Percentiles rank a stretch among this genome's conserved stretches.
These are phyloP conservation scores for Holacanthella duospinosa DNA, from an alignment of 2,888 invertebrate genomes.

Conservation along the genomic window DNA sequence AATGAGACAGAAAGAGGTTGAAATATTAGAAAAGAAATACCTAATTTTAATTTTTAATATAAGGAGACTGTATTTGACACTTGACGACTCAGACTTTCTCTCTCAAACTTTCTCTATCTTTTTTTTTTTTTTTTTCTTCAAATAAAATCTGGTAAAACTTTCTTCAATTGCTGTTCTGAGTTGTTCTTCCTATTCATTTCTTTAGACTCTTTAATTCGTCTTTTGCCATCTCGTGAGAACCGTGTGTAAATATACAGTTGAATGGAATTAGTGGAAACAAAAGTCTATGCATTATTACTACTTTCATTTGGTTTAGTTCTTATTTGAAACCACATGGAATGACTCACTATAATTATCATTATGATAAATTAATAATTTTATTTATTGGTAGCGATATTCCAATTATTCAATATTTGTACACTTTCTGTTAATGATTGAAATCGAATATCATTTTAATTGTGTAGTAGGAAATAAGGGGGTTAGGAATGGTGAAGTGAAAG, in stretches of 20 bases:
- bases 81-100: neutral
- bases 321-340: too few relatives aligned
- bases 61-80: neutral
- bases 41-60: neutral
- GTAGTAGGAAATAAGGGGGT: neutral
- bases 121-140: slow-evolving; percentile 4
- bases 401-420: neutral
- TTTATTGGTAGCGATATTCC: neutral
- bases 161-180: neutral
- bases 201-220: slow-evolving; percentile 1
- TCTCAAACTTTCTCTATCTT: slow-evolving; percentile 1
- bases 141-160: neutral
- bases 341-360: too few relatives aligned
- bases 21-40: neutral
- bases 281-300: too few relatives aligned
- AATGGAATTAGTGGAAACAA: neutral
- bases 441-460: neutral
- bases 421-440: neutral
- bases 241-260: neutral
- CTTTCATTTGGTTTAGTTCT: too few relatives aligned
- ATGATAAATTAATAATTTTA: neutral
- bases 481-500: too few relatives aligned
- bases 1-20: neutral
- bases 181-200: neutral
- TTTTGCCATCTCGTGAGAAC: neutral